Percentiles rank a stretch among this genome's conserved stretches.
phyloP scores from a whole-genome alignment of 2,797 vertebrate genomes.

The Pangasius mekongensis region DNA sequence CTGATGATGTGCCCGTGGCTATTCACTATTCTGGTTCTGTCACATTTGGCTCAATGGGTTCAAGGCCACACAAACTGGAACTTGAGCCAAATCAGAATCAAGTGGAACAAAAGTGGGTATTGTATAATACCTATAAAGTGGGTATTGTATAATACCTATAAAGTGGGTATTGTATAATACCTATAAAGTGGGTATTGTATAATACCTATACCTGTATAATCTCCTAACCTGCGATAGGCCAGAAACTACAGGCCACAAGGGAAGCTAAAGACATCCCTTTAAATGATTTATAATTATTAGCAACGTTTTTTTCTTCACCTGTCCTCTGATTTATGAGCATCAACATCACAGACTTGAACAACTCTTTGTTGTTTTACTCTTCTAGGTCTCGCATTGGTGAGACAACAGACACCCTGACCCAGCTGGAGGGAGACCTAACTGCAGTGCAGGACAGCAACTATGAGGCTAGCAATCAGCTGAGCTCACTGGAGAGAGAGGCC shows the following conservation, averaged over 20 bases:
- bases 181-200: background rate
- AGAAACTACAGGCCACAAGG: background rate
- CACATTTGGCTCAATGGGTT: background rate
- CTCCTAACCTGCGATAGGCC: background rate
- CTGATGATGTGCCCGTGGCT: no score
- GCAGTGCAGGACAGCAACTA: slow-evolving; percentile 88
- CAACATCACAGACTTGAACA: background rate
- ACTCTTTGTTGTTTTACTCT: slow-evolving; percentile 10
- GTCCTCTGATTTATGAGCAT: background rate
- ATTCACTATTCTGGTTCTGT: background rate
- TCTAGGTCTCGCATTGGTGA: slow-evolving; percentile 85
- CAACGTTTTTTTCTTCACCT: background rate
- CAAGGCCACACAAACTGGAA: background rate
- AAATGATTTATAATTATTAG: background rate
- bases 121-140: background rate
- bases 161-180: background rate
- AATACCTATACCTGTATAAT: background rate
- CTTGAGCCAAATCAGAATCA: background rate
- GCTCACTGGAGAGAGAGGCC: slow-evolving; percentile 82
- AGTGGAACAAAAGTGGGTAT: background rate
- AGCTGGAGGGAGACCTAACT: slow-evolving; percentile 86
- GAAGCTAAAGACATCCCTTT: background rate
- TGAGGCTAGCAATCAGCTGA: slow-evolving; percentile 86
- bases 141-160: background rate
- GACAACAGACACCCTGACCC: slow-evolving; percentile 86